Percentiles rank a stretch among this genome's conserved stretches.
phyloP scores from a whole-genome alignment of 2,888 invertebrate genomes.

The Dione juno region DNA sequence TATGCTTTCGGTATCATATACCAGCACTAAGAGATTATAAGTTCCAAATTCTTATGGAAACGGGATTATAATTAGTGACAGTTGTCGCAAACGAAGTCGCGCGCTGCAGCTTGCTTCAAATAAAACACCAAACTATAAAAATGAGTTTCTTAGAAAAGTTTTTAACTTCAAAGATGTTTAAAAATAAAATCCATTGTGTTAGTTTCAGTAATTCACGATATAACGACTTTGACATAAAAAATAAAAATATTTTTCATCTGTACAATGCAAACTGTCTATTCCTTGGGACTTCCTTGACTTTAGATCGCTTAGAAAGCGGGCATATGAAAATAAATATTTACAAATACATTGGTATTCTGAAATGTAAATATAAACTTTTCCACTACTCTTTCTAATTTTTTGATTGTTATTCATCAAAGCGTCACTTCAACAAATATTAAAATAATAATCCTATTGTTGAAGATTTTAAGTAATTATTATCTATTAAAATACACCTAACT shows the following conservation, averaged over 20 bases:
- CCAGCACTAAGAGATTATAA: no score
- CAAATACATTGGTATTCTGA: not conserved
- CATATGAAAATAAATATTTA: slow-evolving; percentile 4
- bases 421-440: not conserved
- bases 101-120: not conserved
- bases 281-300: not conserved
- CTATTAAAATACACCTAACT: no score
- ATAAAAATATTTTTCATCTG: not conserved
- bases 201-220: slow-evolving; percentile 5
- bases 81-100: no score
- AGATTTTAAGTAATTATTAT: no score
- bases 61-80: no score
- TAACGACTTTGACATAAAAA: slow-evolving; percentile 5
- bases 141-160: not conserved
- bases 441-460: no score
- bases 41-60: no score
- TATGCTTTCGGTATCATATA: no score
- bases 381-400: not conserved
- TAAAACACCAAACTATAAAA: slow-evolving; percentile 5
- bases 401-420: not conserved
- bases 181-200: slow-evolving; percentile 11
- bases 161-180: slow-evolving; percentile 4
- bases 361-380: slow-evolving; percentile 8
- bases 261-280: not conserved
- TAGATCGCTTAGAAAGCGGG: not conserved